Percentiles rank a stretch among this genome's conserved stretches.
These are phyloP conservation scores for Podarcis siculus DNA, from an alignment of 2,797 vertebrate species.

Conservation along the genomic window DNA sequence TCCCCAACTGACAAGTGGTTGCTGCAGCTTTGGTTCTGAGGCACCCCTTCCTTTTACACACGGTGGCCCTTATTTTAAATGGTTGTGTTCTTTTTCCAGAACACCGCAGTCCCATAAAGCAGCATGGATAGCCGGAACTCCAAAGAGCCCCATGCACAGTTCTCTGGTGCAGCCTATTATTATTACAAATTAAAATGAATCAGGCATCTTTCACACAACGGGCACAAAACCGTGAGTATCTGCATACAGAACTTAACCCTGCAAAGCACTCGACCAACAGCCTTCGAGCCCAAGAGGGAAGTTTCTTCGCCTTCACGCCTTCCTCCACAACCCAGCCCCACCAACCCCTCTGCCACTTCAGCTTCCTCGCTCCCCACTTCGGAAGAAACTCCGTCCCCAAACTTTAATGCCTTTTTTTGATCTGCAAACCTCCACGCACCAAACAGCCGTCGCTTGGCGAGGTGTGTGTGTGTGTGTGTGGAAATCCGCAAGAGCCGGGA, in stretches of 20 bases:
- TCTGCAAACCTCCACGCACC: not conserved
- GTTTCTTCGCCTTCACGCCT: not conserved
- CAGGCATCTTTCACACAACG: not conserved
- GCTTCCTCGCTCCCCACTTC: not conserved
- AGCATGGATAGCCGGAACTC: not conserved
- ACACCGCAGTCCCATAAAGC: not conserved
- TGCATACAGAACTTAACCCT: not conserved
- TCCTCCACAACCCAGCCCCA: not conserved
- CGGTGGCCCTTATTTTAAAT: not conserved
- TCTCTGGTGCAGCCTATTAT: too few species aligned
- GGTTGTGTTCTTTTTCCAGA: not conserved
- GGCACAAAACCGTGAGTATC: not conserved
- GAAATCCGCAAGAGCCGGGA: not conserved
- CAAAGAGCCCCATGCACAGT: not conserved
- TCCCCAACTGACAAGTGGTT: not conserved
- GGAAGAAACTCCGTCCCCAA: slow-evolving; percentile 17
- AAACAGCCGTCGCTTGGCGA: not conserved
- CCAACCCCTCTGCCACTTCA: not conserved
- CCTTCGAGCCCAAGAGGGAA: not conserved
- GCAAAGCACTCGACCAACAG: not conserved
- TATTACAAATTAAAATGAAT: not conserved
- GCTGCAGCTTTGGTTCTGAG: not conserved
- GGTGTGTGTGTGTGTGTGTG: too few species aligned
- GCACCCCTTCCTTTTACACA: not conserved
- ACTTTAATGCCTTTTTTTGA: not conserved